phyloP scores from a whole-genome alignment of 92 coral and sea anemone species.

The Porites cylindrica region DNA sequence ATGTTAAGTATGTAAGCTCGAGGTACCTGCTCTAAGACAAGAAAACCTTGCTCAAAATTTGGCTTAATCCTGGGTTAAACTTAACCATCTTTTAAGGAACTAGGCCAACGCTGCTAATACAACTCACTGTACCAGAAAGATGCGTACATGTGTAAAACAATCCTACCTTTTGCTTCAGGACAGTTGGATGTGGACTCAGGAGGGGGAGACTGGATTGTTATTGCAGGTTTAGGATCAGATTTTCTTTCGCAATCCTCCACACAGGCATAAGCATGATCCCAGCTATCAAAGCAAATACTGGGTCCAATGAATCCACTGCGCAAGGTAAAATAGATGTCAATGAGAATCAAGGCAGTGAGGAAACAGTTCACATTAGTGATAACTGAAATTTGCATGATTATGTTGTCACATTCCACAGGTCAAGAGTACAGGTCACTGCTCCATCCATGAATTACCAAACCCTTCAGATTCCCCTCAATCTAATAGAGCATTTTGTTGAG shows the following conservation, averaged over 20 bases:
- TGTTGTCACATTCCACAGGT: no score
- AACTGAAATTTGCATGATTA: no score
- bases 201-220: not conserved
- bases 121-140: not conserved
- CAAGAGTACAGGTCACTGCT: no score
- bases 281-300: slow-evolving; percentile 32
- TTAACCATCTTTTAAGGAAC: no score
- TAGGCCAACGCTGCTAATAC: no score
- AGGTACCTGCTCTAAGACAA: no score
- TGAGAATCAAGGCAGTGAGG: not conserved
- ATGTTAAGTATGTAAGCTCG: no score
- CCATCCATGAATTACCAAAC: no score
- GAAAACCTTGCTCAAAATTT: no score
- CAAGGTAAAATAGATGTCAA: not conserved
- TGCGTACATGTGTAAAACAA: not conserved
- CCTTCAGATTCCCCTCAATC: no score
- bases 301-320: slow-evolving; percentile 77
- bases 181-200: not conserved
- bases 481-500: no score
- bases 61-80: no score
- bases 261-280: slow-evolving; percentile 81
- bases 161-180: slow-evolving; percentile 7
- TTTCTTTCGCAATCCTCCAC: slow-evolving; percentile 1
- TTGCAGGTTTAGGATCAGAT: not conserved
- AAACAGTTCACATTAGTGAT: not conserved